A percentile compares a stretch with the other conserved stretches of the same genome.
Evolutionary conservation across 2,888 invertebrate species (phyloP).

Genomic region (Pantelozetes paolii): DNA sequence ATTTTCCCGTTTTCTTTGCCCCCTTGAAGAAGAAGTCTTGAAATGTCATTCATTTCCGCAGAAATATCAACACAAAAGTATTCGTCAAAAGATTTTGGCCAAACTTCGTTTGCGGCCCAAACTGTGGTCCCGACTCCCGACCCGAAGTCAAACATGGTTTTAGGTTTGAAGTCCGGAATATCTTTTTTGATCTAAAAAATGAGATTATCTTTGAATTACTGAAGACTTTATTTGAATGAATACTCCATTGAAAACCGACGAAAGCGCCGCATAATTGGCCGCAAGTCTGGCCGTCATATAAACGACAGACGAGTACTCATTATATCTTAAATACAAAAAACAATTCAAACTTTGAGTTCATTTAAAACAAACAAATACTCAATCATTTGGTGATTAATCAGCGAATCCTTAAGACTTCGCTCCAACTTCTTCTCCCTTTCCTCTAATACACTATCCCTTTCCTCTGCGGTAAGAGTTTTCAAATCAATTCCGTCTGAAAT

Average conservation of each 20-base stretch:
- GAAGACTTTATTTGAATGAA: background rate
- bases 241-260: constrained; percentile 66
- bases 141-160: constrained; percentile 81
- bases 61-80: constrained; percentile 81
- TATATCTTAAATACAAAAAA: constrained; percentile 56
- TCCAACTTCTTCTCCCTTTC: constrained; percentile 16
- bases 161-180: constrained; percentile 66
- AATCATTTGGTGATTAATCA: constrained; percentile 2
- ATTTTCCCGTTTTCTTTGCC: constrained; percentile 60
- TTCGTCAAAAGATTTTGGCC: constrained; percentile 69
- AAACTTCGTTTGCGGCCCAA: constrained; percentile 73
- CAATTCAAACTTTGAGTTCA: background rate
- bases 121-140: constrained; percentile 80
- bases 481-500: constrained; percentile 8
- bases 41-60: constrained; percentile 72
- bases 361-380: background rate
- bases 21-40: constrained; percentile 65
- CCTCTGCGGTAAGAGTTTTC: background rate
- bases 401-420: background rate
- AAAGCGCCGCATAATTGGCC: constrained; percentile 69
- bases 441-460: background rate
- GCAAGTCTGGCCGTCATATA: constrained; percentile 69
- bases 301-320: constrained; percentile 61
- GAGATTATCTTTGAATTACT: constrained; percentile 1
- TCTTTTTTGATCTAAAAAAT: constrained; percentile 58